A percentile compares a stretch with the other conserved stretches of the same genome.
phyloP scores from a whole-genome alignment of 2,888 invertebrate genomes.

The Drosophila villosipedis region DNA sequence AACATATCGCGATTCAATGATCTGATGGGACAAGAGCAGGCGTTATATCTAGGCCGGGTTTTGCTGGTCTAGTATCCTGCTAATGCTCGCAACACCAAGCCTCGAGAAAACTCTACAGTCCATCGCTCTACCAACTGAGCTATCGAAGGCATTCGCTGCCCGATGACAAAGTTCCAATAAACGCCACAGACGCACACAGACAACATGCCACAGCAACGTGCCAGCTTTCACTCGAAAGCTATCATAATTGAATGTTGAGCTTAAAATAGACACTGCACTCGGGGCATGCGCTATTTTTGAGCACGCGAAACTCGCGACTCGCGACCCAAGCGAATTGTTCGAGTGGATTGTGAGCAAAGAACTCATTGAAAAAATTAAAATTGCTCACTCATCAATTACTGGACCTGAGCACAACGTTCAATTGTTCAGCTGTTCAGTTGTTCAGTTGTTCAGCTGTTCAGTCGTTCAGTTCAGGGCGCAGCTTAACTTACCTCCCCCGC shows the following conservation, averaged over 20 bases:
- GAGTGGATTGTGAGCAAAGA: slow-evolving; percentile 14
- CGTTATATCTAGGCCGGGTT: slow-evolving; percentile 44
- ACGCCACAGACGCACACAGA: background rate
- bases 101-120: slow-evolving; percentile 74
- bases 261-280: slow-evolving; percentile 53
- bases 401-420: background rate
- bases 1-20: slow-evolving; percentile 58
- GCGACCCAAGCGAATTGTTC: background rate
- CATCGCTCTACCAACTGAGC: slow-evolving; percentile 82
- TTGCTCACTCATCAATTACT: slow-evolving; percentile 10
- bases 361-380: slow-evolving; percentile 13
- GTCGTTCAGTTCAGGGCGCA: background rate
- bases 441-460: background rate
- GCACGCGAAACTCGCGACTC: background rate
- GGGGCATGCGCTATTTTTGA: slow-evolving; percentile 56
- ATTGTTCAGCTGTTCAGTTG: rapidly evolving
- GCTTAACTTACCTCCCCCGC: slow-evolving; percentile 90
- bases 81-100: slow-evolving; percentile 54
- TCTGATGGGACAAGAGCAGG: slow-evolving; percentile 62
- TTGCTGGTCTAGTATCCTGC: slow-evolving; percentile 56
- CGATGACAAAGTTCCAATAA: slow-evolving; percentile 27
- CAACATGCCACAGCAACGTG: background rate
- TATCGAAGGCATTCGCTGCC: slow-evolving; percentile 70
- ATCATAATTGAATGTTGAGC: slow-evolving; percentile 21
- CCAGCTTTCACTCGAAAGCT: slow-evolving; percentile 67